Evolutionary conservation across 1,140 invertebrate species (phyloP), one percentile per base, ranked within the genome.

Genomic region (Neodiprion pinetum): DNA sequence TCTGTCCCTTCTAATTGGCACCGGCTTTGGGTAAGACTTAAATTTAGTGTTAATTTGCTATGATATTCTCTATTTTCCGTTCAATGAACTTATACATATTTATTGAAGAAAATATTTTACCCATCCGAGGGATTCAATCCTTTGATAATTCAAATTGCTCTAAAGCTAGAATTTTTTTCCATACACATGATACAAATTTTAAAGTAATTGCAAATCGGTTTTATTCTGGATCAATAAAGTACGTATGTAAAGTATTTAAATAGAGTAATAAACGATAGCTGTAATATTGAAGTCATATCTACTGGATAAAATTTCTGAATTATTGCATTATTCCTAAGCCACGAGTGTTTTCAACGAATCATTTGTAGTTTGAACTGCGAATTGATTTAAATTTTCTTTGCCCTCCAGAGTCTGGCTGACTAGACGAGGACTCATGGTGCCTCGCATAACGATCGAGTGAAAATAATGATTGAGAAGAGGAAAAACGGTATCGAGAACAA

Each of bases 1-100:
- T 69, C 88, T 98, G 21, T 97, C 96, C 10, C 89, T 98, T 75
- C 87, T 98, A 70, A 90, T 98, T 76, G 96, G 96, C 68, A 95
- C 96, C 78, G 96, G 96, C 70, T 92, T 98, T 82, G 96, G 96
- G 95, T 97, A 89, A 90, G 88, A 80, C 28, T 40, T 40, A 40
- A 40, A 40, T 40, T 67, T 17, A 75, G 48, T 66, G 23, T 67
- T 76, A 53, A 67, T 67, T 48, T 72, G 14, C 69, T 73, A 61
- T 17, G n/a, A 47, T 14, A 66, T 61, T 72, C 23, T 23, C 72
- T 61, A 40, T 80, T 86, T 21, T 84, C 81, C 78, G 71, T 85
- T 17, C 85, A 79, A 75, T 81, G 78, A 77, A 80, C 81, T 74
- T 81, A 81, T 69, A 78, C 83, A 48, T 80, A 81, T 80, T 79